Conservation (phyloP, 2,888 invertebrate species). For the Heterodera filipjevi region DNA sequence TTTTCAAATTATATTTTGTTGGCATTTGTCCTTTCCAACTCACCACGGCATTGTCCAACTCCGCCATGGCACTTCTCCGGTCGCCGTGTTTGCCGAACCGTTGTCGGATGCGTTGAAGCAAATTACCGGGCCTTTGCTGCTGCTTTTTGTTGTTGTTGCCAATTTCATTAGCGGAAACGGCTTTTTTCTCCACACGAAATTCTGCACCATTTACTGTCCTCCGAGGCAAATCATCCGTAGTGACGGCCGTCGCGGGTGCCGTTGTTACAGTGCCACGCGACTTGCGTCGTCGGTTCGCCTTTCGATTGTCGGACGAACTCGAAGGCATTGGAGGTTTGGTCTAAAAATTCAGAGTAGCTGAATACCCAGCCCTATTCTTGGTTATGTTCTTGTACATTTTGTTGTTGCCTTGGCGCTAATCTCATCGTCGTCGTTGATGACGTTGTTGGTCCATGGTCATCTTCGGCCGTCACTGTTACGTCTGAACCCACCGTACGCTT, state of each 20-base stretch:
- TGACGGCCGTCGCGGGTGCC: background rate
- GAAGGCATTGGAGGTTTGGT: background rate
- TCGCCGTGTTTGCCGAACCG: background rate
- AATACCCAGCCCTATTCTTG: background rate
- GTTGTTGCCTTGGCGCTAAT: too few species aligned
- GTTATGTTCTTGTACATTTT: background rate
- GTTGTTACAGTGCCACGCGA: background rate
- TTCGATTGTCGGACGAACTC: background rate
- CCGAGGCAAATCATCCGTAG: constrained; percentile 19
- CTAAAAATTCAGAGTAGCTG: background rate
- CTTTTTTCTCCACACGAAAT: constrained; percentile 15
- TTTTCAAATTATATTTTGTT: background rate
- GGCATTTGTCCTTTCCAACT: background rate
- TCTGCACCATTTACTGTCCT: background rate
- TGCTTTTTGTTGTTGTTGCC: background rate
- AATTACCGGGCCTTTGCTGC: background rate
- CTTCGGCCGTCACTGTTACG: background rate
- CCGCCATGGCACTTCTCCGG: constrained; percentile 1
- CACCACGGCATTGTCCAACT: background rate
- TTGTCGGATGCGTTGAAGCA: background rate
- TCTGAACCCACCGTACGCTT: background rate
- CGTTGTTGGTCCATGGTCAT: background rate
- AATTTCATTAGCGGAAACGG: constrained; percentile 24
- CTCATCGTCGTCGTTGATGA: background rate
- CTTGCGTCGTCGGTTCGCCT: background rate